Base-by-base conservation (phyloP, 2,113 vertebrate species). In the Zosterops pallidus region DNA sequence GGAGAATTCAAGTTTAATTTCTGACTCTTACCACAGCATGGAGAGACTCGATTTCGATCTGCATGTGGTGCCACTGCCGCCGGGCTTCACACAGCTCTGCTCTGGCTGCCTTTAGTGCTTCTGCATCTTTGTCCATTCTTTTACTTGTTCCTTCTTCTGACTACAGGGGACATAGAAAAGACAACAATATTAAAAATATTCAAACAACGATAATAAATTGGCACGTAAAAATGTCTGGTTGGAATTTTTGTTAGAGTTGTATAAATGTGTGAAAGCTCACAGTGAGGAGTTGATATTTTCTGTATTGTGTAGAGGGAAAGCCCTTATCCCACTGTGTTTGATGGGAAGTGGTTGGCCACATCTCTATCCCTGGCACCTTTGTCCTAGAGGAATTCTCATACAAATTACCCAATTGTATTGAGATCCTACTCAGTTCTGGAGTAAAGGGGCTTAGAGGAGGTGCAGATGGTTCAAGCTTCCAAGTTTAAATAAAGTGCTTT, bases 21-120 rank as follows among this genome's bases (percentile, higher is more conserved):
- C 7, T 31, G 52, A 3, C 59, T 70, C 98, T 98, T 94, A 99
- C 99, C 98, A 99, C 92, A 18, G 99, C 99, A 5, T 99, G 99
- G 42, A 99, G 98, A 42, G 99, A 99, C 83, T 99, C 98, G 0
- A 99, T 99, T 98, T 99, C 99, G 9, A 98, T 98, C 97, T 99
- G 99, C 89, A 99, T 98, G 42, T 98, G 98, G 89, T 99, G 98
- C 99, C 99, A 99, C 95, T 98, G 99, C 76, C 98, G 98, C 12
- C 98, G 97, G 25, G 99, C 99, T 94, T 99, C 98, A 1, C 98
- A 97, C 16, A 99, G 98, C 49, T 99, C 99, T 8, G 98, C 98
- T 90, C 98, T 97, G 37, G 99, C 99, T 85, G 98, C 98, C 94
- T 98, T 98, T 80, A 99, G 84, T 11, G 97, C 98, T 63, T 98